These are phyloP conservation scores for Anniella stebbinsi DNA, from an alignment of 2,797 vertebrate species.

Conservation along the genomic window DNA sequence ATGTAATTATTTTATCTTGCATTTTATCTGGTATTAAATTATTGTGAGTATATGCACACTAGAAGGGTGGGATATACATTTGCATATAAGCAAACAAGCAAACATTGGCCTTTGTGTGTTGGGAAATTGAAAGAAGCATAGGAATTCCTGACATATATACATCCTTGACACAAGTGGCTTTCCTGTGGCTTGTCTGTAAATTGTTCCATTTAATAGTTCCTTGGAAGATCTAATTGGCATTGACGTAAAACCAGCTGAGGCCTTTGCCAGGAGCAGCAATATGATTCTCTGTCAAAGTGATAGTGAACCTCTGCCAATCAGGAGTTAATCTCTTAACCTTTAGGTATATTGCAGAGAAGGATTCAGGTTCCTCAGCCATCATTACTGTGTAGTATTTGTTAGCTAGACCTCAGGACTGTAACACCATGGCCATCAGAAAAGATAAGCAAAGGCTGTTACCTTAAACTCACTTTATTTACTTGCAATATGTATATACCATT, in stretches of 20 bases:
- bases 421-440: neutral
- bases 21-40: neutral
- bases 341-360: neutral
- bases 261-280: neutral
- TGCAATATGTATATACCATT: no score
- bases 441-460: neutral
- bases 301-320: constrained; percentile 22
- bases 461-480: neutral
- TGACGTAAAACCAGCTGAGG: constrained; percentile 12
- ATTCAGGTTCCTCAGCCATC: neutral
- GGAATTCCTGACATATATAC: neutral
- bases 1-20: neutral
- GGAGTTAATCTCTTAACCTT: neutral
- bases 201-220: constrained; percentile 13
- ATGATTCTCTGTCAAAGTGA: constrained; percentile 11
- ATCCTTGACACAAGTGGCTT: constrained; percentile 4
- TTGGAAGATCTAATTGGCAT: constrained; percentile 11
- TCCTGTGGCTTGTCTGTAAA: neutral
- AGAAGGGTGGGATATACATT: no score
- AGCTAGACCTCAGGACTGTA: neutral
- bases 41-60: neutral
- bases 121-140: neutral
- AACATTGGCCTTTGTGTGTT: neutral
- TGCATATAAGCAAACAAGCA: neutral
- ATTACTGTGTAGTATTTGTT: neutral